Base-by-base conservation (phyloP, 2,888 invertebrate genomes). In the Pollenia angustigena region DNA sequence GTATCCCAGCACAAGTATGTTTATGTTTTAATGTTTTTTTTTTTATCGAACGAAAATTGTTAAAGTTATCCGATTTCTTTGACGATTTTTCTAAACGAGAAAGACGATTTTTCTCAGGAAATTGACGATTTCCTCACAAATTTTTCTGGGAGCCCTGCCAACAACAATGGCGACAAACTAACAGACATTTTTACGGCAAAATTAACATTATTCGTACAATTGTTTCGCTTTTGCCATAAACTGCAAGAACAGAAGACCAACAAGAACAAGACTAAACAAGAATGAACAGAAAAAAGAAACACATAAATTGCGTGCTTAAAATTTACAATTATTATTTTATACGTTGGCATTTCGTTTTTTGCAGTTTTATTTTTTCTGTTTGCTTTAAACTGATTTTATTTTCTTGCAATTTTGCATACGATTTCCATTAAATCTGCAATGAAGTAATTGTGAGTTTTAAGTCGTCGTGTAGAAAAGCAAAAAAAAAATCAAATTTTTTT, bases 221-320 rank as follows among this genome's bases (percentile, higher is more conserved):
- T 81, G 64, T 64, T 42, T 74, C 74, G 64, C 40, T 46, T 40
- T 72, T 72, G 62, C 48, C 46, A 56, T 64, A 71, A 71, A 64
- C 46, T 40, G 40, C 64, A 48, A 48, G 56, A 54, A 74, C 16
- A 16, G 48, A 46, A 48, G 71, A 78, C 16, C 9, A 40, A 18
- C 32, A 23, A 48, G 52, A 72, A 48, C 62, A 16, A 42, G 74
- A 14, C 60, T 9, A 42, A 60, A 12, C 23, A 44, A 78, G 7
- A 71, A 60, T 50, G 18, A 1, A 16, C 16, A 68, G 7, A 42
- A 18, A 58, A 44, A 66, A 60, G 9, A 68, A n/a, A 44, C 68
- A 52, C 75, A 71, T 87, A 86, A 85, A 88, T 87, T 88, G 88
- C 88, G 88, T 88, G 88, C 81, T 87, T 85, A 85, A 88, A 88